Evolutionary conservation across 2,113 vertebrate species (phyloP), one percentile per base, ranked within the genome.

Genomic region (Chloroceryle aenea): DNA sequence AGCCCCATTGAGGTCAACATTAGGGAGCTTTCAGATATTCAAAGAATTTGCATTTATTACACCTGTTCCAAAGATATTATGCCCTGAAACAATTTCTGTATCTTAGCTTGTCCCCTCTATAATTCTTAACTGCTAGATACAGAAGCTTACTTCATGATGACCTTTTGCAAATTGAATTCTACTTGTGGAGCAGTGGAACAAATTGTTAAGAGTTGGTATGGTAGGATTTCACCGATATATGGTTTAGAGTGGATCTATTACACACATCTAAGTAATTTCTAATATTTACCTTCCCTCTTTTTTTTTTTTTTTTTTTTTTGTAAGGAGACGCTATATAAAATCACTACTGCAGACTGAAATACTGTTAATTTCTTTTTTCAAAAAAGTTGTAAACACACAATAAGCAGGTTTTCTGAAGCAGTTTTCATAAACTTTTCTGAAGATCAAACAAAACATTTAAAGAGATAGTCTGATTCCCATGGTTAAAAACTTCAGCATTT

Each of bases 1-100:
- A 86, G 14, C 63, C 30, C 90, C 52, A 90, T 5, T 67, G 93
- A 93, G 73, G 80, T 89, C 90, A 97, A 68, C 5, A 17, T 80
- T 80, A 4, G 7, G 82, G 73, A 89, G 17, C 30, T 85, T 85
- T 72, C n/a, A 81, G 66, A 83, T 85, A 92, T 55, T 90, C 40
- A 85, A 38, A 48, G 2, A 32, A 68, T 76, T 94, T 94, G 47
- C 10, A 76, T 77, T 77, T 91, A 86, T 92, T 85, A 80, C 40
- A 52, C n/a, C 79, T 64, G 34, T 83, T 95, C 72, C 21, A 93
- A 71, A 72, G 82, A 40, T 1, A 14, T 56, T 81, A 22, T 58
- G 75, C 90, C 9, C 30, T 71, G 30, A 95, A 97, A 91, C 4
- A 73, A 81, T 34, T 94, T 97, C 36, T 62, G 21, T 50, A 47